Evolutionary conservation across 2,888 invertebrate genomes (phyloP), one percentile per base, ranked within the genome.

Genomic region (Oligia strigilis): DNA sequence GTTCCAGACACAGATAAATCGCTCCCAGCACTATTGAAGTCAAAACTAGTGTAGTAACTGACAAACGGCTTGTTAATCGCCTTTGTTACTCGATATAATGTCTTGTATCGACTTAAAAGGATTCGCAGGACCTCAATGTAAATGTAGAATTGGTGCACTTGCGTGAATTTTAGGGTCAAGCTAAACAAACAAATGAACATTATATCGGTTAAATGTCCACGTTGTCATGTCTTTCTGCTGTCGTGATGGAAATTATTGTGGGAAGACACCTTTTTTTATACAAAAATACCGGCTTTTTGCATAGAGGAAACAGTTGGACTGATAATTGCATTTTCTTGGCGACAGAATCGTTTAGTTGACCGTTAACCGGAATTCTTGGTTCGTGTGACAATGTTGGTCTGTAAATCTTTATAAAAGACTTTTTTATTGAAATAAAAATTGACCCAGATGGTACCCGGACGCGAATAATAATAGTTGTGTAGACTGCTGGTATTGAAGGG

Each of bases 1-100:
- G 85, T 81, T 88, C 90, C 87, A 89, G 89, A 92, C 92, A 93
- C 91, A 88, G 92, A 93, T 93, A 92, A 91, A 93, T 89, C 78
- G 87, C 72, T 84, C 79, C 86, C 84, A 85, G 55, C 89, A 89
- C 89, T 90, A 91, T 92, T 90, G 89, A 91, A 88, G 90, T 91
- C 90, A 90, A 88, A 91, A 90, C 90, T 90, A 89, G 92, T 90
- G 90, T 91, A 91, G 92, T 90, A 84, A 87, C 86, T 95, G 94
- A 95, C 92, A 94, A 94, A 96, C 95, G 93, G 92, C 94, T 94
- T 93, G 95, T 95, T 96, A 95, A 96, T 95, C 92, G 93, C 92
- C 89, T 92, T 96, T 96, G 95, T 96, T 87, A 84, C 78, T 85
- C 66, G 75, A 83, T 85, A 89, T 94, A 94, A 94, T 94, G 93